Evolutionary conservation across 2,888 invertebrate genomes (phyloP).

Genomic region (Papilio elwesi): DNA sequence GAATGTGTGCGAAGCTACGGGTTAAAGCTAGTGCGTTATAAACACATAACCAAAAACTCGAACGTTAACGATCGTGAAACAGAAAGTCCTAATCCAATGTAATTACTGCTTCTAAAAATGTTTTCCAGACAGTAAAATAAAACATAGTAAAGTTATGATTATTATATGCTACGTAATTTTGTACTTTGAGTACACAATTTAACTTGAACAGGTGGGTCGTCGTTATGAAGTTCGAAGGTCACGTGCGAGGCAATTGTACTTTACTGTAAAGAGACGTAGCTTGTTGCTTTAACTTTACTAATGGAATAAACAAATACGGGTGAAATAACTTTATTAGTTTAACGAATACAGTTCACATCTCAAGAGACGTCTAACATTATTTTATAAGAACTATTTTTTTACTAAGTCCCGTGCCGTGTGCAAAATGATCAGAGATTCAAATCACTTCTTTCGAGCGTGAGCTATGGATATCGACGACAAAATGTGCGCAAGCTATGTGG

Average conservation of each 20-base stretch:
- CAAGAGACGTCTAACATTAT: not conserved
- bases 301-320: slow-evolving; percentile 11
- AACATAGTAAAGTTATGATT: not conserved
- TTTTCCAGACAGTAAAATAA: not conserved
- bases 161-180: not conserved
- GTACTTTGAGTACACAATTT: not conserved
- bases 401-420: no score
- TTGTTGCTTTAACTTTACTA: slow-evolving; percentile 9
- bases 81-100: no score
- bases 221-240: slow-evolving; percentile 7
- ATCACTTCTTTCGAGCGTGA: no score
- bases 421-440: no score
- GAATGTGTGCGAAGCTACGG: no score
- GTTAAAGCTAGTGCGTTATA: no score
- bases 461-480: no score
- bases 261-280: slow-evolving; percentile 10
- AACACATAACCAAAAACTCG: no score
- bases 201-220: not conserved
- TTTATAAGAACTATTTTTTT: no score
- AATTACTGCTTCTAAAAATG: not conserved
- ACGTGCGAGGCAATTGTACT: slow-evolving; percentile 11
- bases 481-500: no score
- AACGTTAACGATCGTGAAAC: no score
- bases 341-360: not conserved
- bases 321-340: slow-evolving; percentile 4